A percentile compares a stretch with the other conserved stretches of the same genome.
Evolutionary conservation across 2,113 vertebrate genomes (phyloP).

Genomic region (Bubo blakistoni): DNA sequence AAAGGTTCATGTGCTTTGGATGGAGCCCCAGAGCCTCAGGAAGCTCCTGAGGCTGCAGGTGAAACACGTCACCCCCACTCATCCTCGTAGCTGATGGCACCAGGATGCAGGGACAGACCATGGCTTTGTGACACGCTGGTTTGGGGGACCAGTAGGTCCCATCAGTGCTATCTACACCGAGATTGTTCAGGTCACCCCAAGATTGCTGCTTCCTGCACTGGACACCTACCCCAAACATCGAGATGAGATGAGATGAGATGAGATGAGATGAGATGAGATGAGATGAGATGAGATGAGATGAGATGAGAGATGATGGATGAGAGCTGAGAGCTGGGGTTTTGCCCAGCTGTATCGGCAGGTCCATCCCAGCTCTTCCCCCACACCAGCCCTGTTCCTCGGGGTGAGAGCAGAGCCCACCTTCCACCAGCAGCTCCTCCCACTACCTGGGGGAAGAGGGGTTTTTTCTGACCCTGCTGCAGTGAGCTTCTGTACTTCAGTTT

Average conservation of each 20-base stretch:
- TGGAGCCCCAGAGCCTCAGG: background rate
- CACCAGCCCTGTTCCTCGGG: background rate
- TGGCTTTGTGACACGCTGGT: background rate
- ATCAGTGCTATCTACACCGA: too few relatives aligned
- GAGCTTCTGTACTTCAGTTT: background rate
- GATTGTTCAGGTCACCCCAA: background rate
- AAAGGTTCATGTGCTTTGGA: background rate
- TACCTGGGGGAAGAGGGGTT: background rate
- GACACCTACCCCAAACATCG: fast-evolving
- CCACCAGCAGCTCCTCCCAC: fast-evolving
- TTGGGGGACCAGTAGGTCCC: too few relatives aligned
- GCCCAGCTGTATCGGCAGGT: background rate
- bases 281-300: background rate
- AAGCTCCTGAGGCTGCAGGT: background rate
- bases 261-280: background rate
- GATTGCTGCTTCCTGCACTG: background rate
- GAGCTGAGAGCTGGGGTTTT: background rate
- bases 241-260: too few relatives aligned
- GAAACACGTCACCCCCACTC: background rate
- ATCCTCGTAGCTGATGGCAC: background rate
- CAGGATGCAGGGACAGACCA: background rate
- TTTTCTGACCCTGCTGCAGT: background rate
- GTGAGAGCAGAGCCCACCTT: background rate
- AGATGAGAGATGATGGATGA: too few relatives aligned
- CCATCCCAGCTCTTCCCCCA: background rate